phyloP scores from a whole-genome alignment of 2,888 invertebrate genomes.

The Chironomus riparius region DNA sequence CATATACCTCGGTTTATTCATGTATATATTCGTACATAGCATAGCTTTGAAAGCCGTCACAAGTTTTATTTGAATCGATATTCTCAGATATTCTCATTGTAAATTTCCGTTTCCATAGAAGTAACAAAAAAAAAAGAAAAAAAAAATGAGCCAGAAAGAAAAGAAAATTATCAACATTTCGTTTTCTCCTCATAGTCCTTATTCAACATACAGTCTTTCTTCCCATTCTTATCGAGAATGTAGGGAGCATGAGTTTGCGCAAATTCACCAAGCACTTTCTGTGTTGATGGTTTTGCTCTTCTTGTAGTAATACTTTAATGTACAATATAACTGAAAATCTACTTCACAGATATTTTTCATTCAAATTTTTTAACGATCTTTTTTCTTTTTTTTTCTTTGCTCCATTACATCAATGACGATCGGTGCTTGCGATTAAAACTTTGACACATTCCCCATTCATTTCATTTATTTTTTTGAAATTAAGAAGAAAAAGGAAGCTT shows the following conservation, averaged over 20 bases:
- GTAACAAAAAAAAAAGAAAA: constrained; percentile 12
- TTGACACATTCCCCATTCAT: no score
- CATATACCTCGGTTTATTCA: not conserved
- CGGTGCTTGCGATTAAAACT: no score
- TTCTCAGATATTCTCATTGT: constrained; percentile 26
- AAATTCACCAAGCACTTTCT: constrained; percentile 2
- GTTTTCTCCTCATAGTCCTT: constrained; percentile 14
- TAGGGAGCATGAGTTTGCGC: constrained; percentile 24
- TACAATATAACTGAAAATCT: not conserved
- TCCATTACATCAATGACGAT: no score
- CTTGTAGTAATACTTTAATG: not conserved
- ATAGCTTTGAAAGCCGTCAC: constrained; percentile 1
- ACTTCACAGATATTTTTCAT: not conserved
- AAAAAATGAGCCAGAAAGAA: constrained; percentile 12
- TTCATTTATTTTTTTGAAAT: no score
- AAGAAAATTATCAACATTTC: constrained; percentile 25
- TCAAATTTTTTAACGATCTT: not conserved
- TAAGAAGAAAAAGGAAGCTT: no score
- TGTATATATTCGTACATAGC: not conserved
- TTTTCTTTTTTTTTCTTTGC: not conserved
- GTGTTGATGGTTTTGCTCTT: constrained; percentile 11
- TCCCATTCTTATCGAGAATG: constrained; percentile 3
- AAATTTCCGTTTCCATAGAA: constrained; percentile 27
- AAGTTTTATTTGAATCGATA: constrained; percentile 27
- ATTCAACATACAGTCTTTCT: not conserved